These are phyloP conservation scores for Barypeithes pellucidus DNA, from an alignment of 2,888 invertebrate genomes.

Conservation along the genomic window DNA sequence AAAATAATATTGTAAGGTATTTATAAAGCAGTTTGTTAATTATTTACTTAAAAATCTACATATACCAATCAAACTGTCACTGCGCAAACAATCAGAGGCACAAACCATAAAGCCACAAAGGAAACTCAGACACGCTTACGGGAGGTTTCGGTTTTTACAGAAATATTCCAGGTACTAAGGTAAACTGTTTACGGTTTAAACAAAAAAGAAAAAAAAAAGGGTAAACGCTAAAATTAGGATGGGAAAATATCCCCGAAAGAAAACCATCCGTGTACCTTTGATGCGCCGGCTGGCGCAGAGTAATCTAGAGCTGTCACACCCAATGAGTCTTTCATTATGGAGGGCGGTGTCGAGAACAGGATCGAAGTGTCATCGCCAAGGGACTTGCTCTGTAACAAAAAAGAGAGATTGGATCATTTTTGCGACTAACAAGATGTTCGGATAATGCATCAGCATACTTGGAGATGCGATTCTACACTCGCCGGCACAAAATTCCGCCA, in stretches of 20 bases:
- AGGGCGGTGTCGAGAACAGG: constrained; percentile 90
- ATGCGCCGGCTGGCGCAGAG: constrained; percentile 66
- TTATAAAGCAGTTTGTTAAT: background rate
- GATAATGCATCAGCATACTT: no score
- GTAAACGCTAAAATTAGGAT: constrained; percentile 54
- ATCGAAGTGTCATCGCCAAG: constrained; percentile 84
- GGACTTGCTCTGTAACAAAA: constrained; percentile 86
- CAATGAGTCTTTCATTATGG: constrained; percentile 88
- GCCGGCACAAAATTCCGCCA: no score
- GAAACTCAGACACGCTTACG: background rate
- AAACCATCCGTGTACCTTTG: constrained; percentile 70
- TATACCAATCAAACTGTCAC: background rate
- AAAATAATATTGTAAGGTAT: background rate
- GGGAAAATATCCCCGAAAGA: constrained; percentile 66
- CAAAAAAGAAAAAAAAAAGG: no score
- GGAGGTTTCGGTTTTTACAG: background rate
- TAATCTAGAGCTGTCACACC: constrained; percentile 78
- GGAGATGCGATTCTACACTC: no score
- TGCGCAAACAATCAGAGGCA: constrained; percentile 3
- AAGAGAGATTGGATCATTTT: background rate
- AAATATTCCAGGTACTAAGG: constrained; percentile 31
- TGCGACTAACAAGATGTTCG: no score
- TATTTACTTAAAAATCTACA: background rate
- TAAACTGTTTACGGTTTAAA: constrained; percentile 7
- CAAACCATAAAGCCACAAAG: constrained; percentile 11